These are phyloP conservation scores for Chaenocephalus aceratus DNA, from an alignment of 2,113 vertebrate genomes.

Conservation along the genomic window DNA sequence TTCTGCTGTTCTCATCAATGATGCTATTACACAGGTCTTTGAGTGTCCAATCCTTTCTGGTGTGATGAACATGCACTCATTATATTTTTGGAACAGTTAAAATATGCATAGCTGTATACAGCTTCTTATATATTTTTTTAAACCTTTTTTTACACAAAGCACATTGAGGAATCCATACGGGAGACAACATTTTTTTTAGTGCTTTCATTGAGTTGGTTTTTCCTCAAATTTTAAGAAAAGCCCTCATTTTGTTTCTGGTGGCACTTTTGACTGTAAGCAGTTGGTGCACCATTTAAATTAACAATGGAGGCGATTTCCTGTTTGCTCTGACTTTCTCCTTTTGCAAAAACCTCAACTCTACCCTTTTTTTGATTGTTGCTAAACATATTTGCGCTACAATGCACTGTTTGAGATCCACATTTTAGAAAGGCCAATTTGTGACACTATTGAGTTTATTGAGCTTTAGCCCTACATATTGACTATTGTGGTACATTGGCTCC, in stretches of 20 bases:
- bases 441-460: background rate
- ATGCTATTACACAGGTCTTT: slow-evolving; percentile 69
- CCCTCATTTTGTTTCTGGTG: background rate
- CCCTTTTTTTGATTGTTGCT: background rate
- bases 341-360: background rate
- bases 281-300: background rate
- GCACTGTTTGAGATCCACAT: slow-evolving; percentile 1
- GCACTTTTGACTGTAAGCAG: slow-evolving; percentile 35
- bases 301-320: background rate
- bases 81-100: slow-evolving; percentile 24
- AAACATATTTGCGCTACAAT: slow-evolving; percentile 14
- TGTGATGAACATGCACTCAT: slow-evolving; percentile 69
- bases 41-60: slow-evolving; percentile 78
- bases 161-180: background rate
- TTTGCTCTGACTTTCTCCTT: background rate
- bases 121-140: background rate
- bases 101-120: slow-evolving; percentile 19
- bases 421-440: background rate
- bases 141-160: background rate
- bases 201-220: background rate
- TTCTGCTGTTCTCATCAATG: slow-evolving; percentile 76
- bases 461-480: background rate
- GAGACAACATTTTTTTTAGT: background rate
- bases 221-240: background rate
- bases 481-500: background rate